Percentiles rank a stretch among this genome's conserved stretches.
phyloP scores from a whole-genome alignment of 2,797 vertebrate species.

The Pachyuromys duprasi region DNA sequence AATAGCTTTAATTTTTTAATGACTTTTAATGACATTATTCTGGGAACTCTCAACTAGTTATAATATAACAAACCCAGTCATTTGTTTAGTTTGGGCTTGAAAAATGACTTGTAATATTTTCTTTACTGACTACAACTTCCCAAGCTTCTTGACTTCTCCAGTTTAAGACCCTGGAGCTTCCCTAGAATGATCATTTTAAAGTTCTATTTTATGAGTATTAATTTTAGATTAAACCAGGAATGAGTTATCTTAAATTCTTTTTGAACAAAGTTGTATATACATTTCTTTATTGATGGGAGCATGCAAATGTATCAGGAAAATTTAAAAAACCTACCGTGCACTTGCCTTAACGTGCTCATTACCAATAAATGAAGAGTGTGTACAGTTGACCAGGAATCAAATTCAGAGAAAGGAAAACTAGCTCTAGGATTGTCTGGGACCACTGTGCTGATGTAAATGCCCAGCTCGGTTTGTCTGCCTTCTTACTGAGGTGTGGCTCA shows the following conservation, averaged over 20 bases:
- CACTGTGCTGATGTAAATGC: not conserved
- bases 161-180: not conserved
- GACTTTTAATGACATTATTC: slow-evolving; percentile 4
- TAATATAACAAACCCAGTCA: not conserved
- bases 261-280: slow-evolving; percentile 32
- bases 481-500: not conserved
- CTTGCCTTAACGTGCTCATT: slow-evolving; percentile 58
- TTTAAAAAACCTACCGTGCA: not conserved
- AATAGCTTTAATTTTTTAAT: slow-evolving; percentile 30
- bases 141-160: slow-evolving; percentile 45
- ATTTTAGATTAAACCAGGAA: slow-evolving; percentile 74
- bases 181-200: slow-evolving; percentile 43
- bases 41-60: not conserved
- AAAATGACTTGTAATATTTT: slow-evolving; percentile 56
- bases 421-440: not conserved
- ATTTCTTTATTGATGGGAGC: slow-evolving; percentile 54
- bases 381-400: not conserved
- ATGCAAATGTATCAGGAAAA: slow-evolving; percentile 54
- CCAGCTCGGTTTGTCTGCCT: not conserved
- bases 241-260: slow-evolving; percentile 64
- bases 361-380: slow-evolving; percentile 26
- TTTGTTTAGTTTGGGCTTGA: slow-evolving; percentile 38
- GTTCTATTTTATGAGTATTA: slow-evolving; percentile 48
- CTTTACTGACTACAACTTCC: slow-evolving; percentile 55
- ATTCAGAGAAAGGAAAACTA: slow-evolving; percentile 24